Conservation (phyloP, 2,113 vertebrate species). For the Onychostoma macrolepis region DNA sequence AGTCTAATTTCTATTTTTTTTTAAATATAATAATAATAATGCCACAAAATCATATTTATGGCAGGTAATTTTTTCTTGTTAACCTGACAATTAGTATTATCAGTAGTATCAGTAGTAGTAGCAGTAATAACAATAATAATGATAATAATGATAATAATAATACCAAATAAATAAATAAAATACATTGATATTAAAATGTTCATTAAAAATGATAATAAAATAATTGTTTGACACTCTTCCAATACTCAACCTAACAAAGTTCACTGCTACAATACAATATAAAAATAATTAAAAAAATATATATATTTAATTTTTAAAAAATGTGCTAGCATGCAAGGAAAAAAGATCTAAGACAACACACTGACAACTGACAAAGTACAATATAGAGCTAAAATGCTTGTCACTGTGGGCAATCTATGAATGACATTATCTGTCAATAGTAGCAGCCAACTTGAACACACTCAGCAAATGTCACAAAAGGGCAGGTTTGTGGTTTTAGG, state of each 20-base stretch:
- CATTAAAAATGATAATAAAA: background rate
- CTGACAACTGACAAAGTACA: background rate
- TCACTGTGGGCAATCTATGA: slow-evolving; percentile 12
- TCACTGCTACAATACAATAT: background rate
- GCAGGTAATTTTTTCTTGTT: background rate
- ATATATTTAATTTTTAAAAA: too few species aligned
- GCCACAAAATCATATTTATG: background rate
- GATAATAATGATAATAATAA: background rate
- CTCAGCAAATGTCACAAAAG: slow-evolving; percentile 41
- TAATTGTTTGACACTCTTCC: background rate
- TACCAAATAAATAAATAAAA: background rate
- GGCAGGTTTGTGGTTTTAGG: slow-evolving; percentile 20
- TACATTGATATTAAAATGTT: background rate
- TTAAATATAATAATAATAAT: background rate
- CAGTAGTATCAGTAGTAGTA: too few species aligned
- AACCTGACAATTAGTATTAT: background rate
- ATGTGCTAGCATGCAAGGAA: background rate
- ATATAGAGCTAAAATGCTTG: background rate
- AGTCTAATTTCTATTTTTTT: background rate
- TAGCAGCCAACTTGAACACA: slow-evolving; percentile 14
- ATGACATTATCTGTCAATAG: slow-evolving; percentile 30
- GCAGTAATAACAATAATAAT: too few species aligned
- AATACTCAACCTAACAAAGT: background rate
- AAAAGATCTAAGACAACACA: background rate
- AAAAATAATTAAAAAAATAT: too few species aligned